Percentiles rank a stretch among this genome's conserved stretches.
phyloP scores from a whole-genome alignment of 2,888 invertebrate genomes.

The Trisateles emortualis region DNA sequence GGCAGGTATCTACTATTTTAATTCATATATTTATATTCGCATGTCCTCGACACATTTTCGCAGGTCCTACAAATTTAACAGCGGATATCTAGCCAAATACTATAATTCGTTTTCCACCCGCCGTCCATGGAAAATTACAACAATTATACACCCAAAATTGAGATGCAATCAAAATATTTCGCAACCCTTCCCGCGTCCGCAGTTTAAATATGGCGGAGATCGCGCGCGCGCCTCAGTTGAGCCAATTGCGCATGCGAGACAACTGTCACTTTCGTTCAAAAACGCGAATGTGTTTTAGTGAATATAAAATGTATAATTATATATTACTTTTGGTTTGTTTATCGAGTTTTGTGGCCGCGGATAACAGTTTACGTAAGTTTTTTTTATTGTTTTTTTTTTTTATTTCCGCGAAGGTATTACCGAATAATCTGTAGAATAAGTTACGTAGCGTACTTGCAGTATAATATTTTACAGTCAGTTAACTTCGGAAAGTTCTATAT shows the following conservation, averaged over 20 bases:
- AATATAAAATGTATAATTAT: conserved; percentile 47
- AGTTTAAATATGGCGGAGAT: conserved; percentile 52
- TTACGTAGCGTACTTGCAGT: conserved; percentile 13
- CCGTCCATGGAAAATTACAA: conserved; percentile 41
- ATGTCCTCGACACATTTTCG: conserved; percentile 12
- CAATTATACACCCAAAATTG: conserved; percentile 35
- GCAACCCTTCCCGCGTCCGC: conserved; percentile 35
- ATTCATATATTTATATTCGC: not conserved
- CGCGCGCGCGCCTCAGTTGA: conserved; percentile 55
- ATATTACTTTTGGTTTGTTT: conserved; percentile 49
- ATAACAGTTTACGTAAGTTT: conserved; percentile 58
- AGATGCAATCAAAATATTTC: conserved; percentile 41
- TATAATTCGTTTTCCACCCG: conserved; percentile 9
- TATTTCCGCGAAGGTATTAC: conserved; percentile 5
- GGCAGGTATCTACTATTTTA: too few species aligned
- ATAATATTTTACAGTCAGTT: conserved; percentile 5
- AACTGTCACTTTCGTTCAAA: conserved; percentile 44
- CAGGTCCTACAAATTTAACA: conserved; percentile 12
- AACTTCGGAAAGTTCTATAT: conserved; percentile 6
- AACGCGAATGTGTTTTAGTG: conserved; percentile 35
- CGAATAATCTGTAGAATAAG: conserved; percentile 5
- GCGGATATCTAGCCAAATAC: conserved; percentile 3
- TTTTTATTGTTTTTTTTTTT: conserved; percentile 10
- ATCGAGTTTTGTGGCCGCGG: conserved; percentile 45
- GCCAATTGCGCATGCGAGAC: conserved; percentile 34